A percentile compares a stretch with the other conserved stretches of the same genome.
Conservation (phyloP, 2,888 invertebrate species). For the Acanthosepion lycidas region DNA sequence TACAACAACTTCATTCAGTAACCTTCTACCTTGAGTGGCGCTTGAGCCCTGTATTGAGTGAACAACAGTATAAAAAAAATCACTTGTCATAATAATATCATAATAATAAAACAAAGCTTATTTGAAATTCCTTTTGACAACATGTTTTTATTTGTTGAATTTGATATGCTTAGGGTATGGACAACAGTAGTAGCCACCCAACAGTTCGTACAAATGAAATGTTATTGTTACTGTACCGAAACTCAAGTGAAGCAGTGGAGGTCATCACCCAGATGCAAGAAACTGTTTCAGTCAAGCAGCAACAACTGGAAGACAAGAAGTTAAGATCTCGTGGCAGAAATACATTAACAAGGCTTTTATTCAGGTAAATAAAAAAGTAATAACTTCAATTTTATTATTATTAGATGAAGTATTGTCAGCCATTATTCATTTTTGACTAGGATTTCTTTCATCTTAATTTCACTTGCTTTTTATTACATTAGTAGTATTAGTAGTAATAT, state of each 20-base stretch:
- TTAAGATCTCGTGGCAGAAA: slow-evolving; percentile 69
- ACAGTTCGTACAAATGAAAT: slow-evolving; percentile 50
- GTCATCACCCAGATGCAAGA: slow-evolving; percentile 54
- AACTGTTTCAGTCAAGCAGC: slow-evolving; percentile 55
- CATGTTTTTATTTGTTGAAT: background rate
- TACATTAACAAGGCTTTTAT: slow-evolving; percentile 59
- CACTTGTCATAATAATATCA: no score
- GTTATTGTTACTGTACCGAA: slow-evolving; percentile 52
- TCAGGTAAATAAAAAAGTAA: background rate
- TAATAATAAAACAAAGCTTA: no score
- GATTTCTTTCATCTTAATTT: no score
- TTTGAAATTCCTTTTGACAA: background rate
- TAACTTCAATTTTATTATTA: no score
- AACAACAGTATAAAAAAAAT: no score
- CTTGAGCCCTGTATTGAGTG: no score
- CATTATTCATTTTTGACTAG: no score
- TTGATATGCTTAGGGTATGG: background rate
- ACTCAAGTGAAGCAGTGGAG: slow-evolving; percentile 52
- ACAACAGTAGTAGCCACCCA: background rate
- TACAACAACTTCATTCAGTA: no score
- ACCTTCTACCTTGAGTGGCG: no score
- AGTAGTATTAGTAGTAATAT: no score
- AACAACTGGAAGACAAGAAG: slow-evolving; percentile 59
- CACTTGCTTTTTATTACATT: no score
- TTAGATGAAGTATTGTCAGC: no score